phyloP scores from a whole-genome alignment of 2,888 invertebrate species.

The Uloborus plumipes region DNA sequence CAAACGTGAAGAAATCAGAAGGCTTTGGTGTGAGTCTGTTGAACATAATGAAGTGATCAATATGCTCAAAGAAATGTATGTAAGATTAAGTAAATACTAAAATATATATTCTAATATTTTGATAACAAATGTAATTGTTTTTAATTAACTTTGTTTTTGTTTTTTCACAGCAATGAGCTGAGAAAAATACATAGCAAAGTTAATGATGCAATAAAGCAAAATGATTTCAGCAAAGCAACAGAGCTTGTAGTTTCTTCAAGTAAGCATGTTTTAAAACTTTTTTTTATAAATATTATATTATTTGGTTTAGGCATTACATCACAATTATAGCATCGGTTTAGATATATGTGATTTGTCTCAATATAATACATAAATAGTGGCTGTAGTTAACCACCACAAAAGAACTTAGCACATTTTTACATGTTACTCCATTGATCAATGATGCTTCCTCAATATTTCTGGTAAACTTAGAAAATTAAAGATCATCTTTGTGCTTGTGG shows the following conservation, averaged over 20 bases:
- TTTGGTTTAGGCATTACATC: too few species aligned
- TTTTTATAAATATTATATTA: too few species aligned
- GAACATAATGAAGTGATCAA: slow-evolving; percentile 92
- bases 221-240: slow-evolving; percentile 70
- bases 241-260: slow-evolving; percentile 78
- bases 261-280: slow-evolving; percentile 62
- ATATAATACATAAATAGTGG: too few species aligned
- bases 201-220: slow-evolving; percentile 76
- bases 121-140: slow-evolving; percentile 54
- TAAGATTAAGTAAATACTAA: slow-evolving; percentile 53
- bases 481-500: too few species aligned
- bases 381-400: too few species aligned
- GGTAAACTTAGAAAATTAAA: too few species aligned
- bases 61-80: slow-evolving; percentile 90
- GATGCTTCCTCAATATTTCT: too few species aligned
- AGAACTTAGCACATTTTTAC: too few species aligned
- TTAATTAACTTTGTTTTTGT: background rate
- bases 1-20: slow-evolving; percentile 90
- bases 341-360: too few species aligned
- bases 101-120: background rate
- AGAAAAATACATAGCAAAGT: slow-evolving; percentile 81
- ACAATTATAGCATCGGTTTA: too few species aligned
- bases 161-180: slow-evolving; percentile 78
- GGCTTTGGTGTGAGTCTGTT: slow-evolving; percentile 95
- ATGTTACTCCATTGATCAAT: too few species aligned